Evolutionary conservation across 2,888 invertebrate species (phyloP).

Genomic region (Tholera decimalis): DNA sequence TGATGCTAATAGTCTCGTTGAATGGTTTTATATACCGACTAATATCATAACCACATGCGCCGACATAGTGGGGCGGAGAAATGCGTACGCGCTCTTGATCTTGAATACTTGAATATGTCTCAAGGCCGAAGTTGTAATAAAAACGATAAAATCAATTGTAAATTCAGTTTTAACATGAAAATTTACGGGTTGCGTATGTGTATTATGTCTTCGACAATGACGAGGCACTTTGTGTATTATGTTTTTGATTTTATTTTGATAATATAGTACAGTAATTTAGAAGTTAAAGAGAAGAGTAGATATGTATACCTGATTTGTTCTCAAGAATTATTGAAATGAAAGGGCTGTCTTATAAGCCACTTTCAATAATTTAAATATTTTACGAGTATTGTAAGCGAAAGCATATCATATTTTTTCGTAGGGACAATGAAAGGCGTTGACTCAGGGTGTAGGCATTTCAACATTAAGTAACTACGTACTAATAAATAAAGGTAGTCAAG

Average conservation of each 20-base stretch:
- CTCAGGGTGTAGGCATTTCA: neutral
- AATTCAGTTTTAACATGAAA: conserved; percentile 1
- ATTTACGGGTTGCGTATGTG: neutral
- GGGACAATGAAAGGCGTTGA: neutral
- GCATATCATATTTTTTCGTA: too few relatives aligned
- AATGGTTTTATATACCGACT: conserved; percentile 67
- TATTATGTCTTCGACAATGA: neutral
- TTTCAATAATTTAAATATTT: neutral
- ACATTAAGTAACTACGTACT: conserved; percentile 1
- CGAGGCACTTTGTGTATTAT: neutral
- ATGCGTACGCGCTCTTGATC: conserved; percentile 58
- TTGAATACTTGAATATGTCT: conserved; percentile 46
- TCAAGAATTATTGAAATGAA: too few relatives aligned
- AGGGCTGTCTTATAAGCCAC: neutral
- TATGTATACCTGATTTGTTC: too few relatives aligned
- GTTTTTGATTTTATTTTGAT: too few relatives aligned
- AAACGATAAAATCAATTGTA: neutral
- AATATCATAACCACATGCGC: conserved; percentile 24
- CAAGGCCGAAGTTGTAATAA: conserved; percentile 41
- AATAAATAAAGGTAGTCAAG: conserved; percentile 1
- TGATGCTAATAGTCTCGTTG: conserved; percentile 64
- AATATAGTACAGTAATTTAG: too few relatives aligned
- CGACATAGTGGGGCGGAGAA: conserved; percentile 66
- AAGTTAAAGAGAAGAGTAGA: too few relatives aligned
- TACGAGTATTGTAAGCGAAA: too few relatives aligned